Conservation (phyloP, 2,888 invertebrate genomes). For the Monoplex corrugatus region DNA sequence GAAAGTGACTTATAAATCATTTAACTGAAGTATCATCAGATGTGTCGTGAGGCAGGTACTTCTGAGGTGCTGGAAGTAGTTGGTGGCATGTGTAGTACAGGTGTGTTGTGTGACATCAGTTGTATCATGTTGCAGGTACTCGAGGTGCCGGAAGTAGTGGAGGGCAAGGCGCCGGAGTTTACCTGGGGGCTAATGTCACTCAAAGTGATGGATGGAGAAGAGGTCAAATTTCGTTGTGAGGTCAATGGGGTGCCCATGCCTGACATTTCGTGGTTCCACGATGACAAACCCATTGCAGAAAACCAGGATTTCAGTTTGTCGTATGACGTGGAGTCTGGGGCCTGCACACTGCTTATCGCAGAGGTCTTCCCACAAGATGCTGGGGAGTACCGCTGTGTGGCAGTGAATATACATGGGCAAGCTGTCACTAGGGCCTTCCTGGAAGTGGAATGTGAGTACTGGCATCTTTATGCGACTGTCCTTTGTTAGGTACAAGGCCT, state of each 20-base stretch:
- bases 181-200: constrained; percentile 88
- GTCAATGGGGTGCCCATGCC: constrained; percentile 73
- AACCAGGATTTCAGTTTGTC: constrained; percentile 76
- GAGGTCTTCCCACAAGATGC: constrained; percentile 98
- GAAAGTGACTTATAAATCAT: too few relatives aligned
- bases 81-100: not conserved
- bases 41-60: too few relatives aligned
- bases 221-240: constrained; percentile 85
- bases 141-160: constrained; percentile 50
- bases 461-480: too few relatives aligned
- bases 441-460: constrained; percentile 79
- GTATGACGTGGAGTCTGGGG: constrained; percentile 77
- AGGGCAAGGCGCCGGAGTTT: constrained; percentile 88
- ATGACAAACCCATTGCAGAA: constrained; percentile 85
- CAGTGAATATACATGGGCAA: constrained; percentile 96
- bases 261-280: constrained; percentile 92
- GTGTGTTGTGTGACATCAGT: not conserved
- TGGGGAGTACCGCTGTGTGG: constrained; percentile 97
- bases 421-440: constrained; percentile 88
- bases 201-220: constrained; percentile 95
- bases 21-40: too few relatives aligned
- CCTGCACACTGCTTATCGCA: constrained; percentile 91
- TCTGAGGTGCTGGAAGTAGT: too few relatives aligned
- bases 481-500: too few relatives aligned
- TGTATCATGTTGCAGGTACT: constrained; percentile 21